These are phyloP conservation scores for Platalea minor DNA, from an alignment of 2,797 vertebrate species.

Conservation along the genomic window DNA sequence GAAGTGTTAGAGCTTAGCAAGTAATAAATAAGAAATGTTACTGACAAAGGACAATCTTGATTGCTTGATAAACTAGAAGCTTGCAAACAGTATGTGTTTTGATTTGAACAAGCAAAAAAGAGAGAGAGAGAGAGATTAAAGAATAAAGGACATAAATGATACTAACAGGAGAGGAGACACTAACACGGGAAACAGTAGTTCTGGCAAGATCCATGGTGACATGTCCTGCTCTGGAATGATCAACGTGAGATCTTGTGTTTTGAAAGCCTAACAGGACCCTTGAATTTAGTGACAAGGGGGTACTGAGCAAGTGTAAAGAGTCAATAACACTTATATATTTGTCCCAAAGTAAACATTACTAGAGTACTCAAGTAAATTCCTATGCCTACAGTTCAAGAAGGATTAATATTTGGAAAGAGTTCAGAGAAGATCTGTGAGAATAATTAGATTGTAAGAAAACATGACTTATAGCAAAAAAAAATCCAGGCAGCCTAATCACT, in stretches of 20 bases:
- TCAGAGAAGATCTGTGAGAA: neutral
- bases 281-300: neutral
- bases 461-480: neutral
- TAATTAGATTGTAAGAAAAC: neutral
- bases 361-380: neutral
- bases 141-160: neutral
- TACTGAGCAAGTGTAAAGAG: neutral
- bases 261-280: neutral
- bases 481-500: neutral
- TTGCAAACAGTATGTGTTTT: neutral
- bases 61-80: neutral
- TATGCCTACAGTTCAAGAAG: neutral
- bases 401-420: neutral
- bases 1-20: neutral
- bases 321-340: neutral
- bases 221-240: neutral
- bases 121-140: neutral
- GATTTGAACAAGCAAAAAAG: neutral
- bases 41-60: neutral
- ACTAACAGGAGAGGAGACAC: neutral
- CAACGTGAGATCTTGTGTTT: neutral
- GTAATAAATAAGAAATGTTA: neutral
- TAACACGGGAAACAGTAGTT: neutral
- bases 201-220: neutral
- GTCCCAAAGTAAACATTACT: neutral